Percentiles rank a stretch among this genome's conserved stretches.
Evolutionary conservation across 2,113 vertebrate species (phyloP).

Genomic region (Trematocara variabile): DNA sequence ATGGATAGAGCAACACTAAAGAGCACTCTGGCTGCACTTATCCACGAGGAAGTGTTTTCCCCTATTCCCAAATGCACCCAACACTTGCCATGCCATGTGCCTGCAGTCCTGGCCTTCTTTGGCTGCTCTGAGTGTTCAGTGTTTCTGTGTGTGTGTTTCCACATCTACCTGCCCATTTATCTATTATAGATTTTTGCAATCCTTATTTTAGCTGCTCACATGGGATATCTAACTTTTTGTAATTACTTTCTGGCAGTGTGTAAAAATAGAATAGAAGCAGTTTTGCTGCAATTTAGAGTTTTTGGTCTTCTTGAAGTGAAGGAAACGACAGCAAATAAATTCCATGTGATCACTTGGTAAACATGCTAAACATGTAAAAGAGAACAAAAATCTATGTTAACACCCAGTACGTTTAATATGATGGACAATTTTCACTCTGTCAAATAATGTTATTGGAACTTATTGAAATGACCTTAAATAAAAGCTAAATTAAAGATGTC

Average conservation of each 20-base stretch:
- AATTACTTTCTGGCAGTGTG: neutral
- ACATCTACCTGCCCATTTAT: neutral
- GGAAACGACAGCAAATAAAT: neutral
- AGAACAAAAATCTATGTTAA: neutral
- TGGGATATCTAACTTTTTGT: neutral
- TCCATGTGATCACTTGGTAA: neutral
- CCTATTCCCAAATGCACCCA: slow-evolving; percentile 24
- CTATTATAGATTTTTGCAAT: neutral
- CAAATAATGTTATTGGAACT: neutral
- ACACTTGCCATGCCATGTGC: neutral
- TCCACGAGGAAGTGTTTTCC: slow-evolving; percentile 40
- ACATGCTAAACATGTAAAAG: neutral
- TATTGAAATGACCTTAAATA: neutral
- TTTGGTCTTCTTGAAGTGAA: neutral
- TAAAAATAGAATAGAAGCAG: neutral
- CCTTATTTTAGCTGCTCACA: neutral
- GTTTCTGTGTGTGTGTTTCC: neutral
- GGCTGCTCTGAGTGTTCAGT: neutral
- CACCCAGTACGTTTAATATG: neutral
- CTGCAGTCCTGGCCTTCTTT: neutral
- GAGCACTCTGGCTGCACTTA: slow-evolving; percentile 52
- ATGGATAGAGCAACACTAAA: slow-evolving; percentile 66
- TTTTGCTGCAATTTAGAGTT: neutral
- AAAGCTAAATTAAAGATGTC: neutral
- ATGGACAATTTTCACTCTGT: neutral